Evolutionary conservation across 2,888 invertebrate species (phyloP).

Genomic region (Pandemis cinnamomeana): DNA sequence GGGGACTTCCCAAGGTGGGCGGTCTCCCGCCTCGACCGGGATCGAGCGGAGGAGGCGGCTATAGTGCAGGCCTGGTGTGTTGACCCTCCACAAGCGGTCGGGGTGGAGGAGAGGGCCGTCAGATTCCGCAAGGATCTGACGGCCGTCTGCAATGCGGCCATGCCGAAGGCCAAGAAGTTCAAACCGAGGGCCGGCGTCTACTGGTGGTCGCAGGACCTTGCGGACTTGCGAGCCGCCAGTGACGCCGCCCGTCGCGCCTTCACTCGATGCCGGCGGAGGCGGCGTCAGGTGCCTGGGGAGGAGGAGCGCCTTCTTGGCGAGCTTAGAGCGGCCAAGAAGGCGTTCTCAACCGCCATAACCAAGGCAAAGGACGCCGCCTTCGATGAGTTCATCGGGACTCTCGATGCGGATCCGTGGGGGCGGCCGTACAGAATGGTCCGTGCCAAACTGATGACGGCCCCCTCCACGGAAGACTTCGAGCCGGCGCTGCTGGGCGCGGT

Average conservation of each 20-base stretch:
- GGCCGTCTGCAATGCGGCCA: too few relatives aligned
- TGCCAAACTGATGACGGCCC: neutral
- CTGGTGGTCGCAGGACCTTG: neutral
- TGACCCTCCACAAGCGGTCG: neutral
- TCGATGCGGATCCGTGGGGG: neutral
- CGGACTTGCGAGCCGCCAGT: too few relatives aligned
- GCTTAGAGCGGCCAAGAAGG: neutral
- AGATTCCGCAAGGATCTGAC: neutral
- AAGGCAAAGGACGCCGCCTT: neutral
- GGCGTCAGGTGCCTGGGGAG: too few relatives aligned
- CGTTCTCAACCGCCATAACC: neutral
- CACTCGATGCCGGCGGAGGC: too few relatives aligned
- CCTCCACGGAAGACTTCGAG: neutral
- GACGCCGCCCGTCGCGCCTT: too few relatives aligned
- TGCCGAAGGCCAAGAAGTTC: neutral
- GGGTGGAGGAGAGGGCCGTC: neutral
- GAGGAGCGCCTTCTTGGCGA: too few relatives aligned
- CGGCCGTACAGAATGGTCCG: neutral
- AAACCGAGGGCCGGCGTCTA: neutral
- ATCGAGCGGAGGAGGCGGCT: neutral
- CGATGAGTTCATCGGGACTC: neutral
- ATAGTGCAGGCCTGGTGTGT: neutral
- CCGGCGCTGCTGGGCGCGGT: neutral
- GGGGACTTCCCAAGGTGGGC: neutral
- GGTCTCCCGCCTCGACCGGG: neutral